Percentiles rank a stretch among this genome's conserved stretches.
These are phyloP conservation scores for Leptopilina syphax DNA, from an alignment of 2,888 invertebrate genomes.

Conservation along the genomic window DNA sequence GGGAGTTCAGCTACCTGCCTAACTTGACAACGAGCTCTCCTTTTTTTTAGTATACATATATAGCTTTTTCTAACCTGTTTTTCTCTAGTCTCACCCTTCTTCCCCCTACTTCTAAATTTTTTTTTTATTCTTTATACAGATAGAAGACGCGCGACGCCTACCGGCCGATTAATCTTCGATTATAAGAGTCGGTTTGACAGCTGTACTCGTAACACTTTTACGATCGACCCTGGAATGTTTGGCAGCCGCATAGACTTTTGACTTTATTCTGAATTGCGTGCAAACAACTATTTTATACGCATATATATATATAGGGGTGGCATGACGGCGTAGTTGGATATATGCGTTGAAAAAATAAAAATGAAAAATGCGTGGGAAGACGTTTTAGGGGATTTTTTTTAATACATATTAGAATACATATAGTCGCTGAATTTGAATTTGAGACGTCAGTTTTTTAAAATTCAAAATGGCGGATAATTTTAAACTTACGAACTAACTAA, in stretches of 20 bases:
- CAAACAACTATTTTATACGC: neutral
- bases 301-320: neutral
- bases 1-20: conserved; percentile 62
- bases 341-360: conserved; percentile 1
- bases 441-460: too few species aligned
- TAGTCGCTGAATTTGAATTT: too few species aligned
- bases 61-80: conserved; percentile 32
- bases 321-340: too few species aligned
- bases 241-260: conserved; percentile 1
- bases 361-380: conserved; percentile 4
- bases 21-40: conserved; percentile 56
- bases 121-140: conserved; percentile 60
- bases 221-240: conserved; percentile 52
- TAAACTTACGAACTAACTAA: too few species aligned
- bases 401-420: too few species aligned
- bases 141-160: conserved; percentile 61
- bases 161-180: conserved; percentile 75
- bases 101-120: conserved; percentile 14
- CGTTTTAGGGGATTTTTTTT: too few species aligned
- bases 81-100: conserved; percentile 41
- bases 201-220: conserved; percentile 72
- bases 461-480: too few species aligned
- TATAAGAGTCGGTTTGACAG: conserved; percentile 72
- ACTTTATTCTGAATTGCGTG: conserved; percentile 18
- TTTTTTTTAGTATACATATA: conserved; percentile 41